Base-by-base conservation (phyloP, 2,888 invertebrate species). In the Spilosoma lubricipeda region DNA sequence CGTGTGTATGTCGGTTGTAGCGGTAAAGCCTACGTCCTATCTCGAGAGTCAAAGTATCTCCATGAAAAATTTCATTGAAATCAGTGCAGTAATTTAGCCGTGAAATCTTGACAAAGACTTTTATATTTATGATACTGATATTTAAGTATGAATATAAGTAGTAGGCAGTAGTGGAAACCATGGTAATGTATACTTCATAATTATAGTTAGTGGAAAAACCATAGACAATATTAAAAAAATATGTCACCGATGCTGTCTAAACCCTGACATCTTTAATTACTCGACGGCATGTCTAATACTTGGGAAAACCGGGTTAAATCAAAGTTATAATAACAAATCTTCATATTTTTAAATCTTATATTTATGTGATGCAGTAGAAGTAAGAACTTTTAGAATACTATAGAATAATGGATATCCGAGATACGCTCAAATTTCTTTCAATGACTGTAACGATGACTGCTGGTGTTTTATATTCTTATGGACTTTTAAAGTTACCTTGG, bases 401-500 rank as follows among this genome's bases (percentile, higher is more conserved):
- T 48, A 48, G 48, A 48, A 48, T 63, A 27, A 94, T 95, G 94
- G 92, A 95, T 76, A 89, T 74, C 84, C 88, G 77, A 48, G 92
- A 92, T 52, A 92, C 93, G 77, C 69, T 93, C 9, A 92, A 91
- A 85, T 85, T 94, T 1, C 20, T 93, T n/a, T 78, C 91, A 66
- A 56, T 93, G 74, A 88, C 90, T 4, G 75, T 92, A 73, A 90
- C 93, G 9, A 90, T 93, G 91, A 79, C 89, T 13, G 86, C 92
- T n/a, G 85, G 90, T 63, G 74, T 94, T 15, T 90, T 89, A 20
- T 94, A 93, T 80, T 93, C 94, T 2, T 94, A 85, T 73, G 93
- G 93, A 18, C 75, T 91, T 71, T 85, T 91, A 71, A 82, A 87
- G 64, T 23, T 85, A 67, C 86, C 72, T 64, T 67, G 70, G 70